These are phyloP conservation scores for Stictocephala bisonia DNA, from an alignment of 2,888 invertebrate species.

Conservation along the genomic window DNA sequence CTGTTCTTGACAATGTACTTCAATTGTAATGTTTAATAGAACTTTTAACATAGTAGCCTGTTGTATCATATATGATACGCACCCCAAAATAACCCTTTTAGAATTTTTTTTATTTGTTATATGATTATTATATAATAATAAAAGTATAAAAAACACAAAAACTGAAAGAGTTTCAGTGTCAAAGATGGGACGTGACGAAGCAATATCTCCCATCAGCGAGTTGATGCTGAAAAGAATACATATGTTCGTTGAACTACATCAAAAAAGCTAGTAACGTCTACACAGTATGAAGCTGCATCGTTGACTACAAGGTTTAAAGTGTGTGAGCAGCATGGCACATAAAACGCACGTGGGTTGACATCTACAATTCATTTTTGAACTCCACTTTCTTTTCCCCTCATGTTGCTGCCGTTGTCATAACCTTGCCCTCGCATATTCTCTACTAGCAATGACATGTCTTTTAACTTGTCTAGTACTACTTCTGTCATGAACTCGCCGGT, in stretches of 20 bases:
- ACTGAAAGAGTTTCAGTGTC: too few species aligned
- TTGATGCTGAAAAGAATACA: constrained; percentile 16
- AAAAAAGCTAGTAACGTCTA: neutral
- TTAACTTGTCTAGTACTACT: neutral
- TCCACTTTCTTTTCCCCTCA: constrained; percentile 28
- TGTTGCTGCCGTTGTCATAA: constrained; percentile 36
- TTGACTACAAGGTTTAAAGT: constrained; percentile 15
- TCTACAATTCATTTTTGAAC: constrained; percentile 21
- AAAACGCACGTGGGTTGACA: constrained; percentile 28
- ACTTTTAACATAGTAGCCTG: too few species aligned
- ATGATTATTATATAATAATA: too few species aligned
- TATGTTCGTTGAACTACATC: too few species aligned
- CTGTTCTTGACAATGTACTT: too few species aligned
- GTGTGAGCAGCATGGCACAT: constrained; percentile 22
- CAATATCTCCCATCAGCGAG: neutral
- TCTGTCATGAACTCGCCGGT: constrained; percentile 15
- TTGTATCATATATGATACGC: too few species aligned
- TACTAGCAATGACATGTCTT: neutral
- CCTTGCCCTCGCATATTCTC: constrained; percentile 17
- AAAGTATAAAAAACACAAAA: too few species aligned
- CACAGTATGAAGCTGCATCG: neutral
- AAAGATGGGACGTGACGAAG: neutral
- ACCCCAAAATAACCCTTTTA: too few species aligned
- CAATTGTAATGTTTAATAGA: too few species aligned
- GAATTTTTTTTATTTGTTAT: too few species aligned